Conservation (phyloP, 1,140 invertebrate genomes). For the Zaprionus kolodkinae region DNA sequence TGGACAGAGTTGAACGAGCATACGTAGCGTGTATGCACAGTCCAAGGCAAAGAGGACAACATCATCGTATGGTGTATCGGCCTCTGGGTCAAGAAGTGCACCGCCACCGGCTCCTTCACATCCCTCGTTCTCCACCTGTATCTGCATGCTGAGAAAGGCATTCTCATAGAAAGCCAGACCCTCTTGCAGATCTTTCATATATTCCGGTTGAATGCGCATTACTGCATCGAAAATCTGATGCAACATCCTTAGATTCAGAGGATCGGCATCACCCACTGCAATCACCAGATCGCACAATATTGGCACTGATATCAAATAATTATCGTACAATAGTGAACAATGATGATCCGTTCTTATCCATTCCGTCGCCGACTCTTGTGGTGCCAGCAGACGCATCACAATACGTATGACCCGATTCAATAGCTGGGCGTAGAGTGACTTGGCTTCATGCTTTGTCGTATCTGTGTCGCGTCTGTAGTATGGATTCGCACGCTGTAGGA, state of each 20-base stretch:
- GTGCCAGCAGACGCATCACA: slow-evolving; percentile 90
- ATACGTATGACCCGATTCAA: slow-evolving; percentile 88
- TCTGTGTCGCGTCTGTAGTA: slow-evolving; percentile 86
- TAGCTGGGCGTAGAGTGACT: slow-evolving; percentile 85
- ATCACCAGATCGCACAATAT: slow-evolving; percentile 91
- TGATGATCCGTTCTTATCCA: slow-evolving; percentile 88
- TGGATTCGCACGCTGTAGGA: slow-evolving; percentile 90
- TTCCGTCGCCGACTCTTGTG: slow-evolving; percentile 89
- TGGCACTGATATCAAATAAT: slow-evolving; percentile 92
- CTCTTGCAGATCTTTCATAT: slow-evolving; percentile 88
- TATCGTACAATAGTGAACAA: slow-evolving; percentile 90
- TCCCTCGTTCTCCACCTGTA: slow-evolving; percentile 78
- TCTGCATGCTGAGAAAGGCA: slow-evolving; percentile 78
- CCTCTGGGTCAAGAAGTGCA: slow-evolving; percentile 53
- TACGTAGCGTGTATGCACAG: slow-evolving; percentile 87
- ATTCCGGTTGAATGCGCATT: slow-evolving; percentile 89
- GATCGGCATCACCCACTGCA: slow-evolving; percentile 87
- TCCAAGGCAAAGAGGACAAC: slow-evolving; percentile 90
- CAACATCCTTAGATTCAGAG: slow-evolving; percentile 87
- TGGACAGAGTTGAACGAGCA: slow-evolving; percentile 88
- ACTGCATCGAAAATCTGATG: slow-evolving; percentile 88
- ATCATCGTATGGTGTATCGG: slow-evolving; percentile 86
- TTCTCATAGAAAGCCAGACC: slow-evolving; percentile 86
- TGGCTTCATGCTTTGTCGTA: slow-evolving; percentile 40
- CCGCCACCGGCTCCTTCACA: slow-evolving; percentile 77